A percentile compares a stretch with the other conserved stretches of the same genome.
Conservation (phyloP, 2,888 invertebrate genomes). For the Torymus tubicola region DNA sequence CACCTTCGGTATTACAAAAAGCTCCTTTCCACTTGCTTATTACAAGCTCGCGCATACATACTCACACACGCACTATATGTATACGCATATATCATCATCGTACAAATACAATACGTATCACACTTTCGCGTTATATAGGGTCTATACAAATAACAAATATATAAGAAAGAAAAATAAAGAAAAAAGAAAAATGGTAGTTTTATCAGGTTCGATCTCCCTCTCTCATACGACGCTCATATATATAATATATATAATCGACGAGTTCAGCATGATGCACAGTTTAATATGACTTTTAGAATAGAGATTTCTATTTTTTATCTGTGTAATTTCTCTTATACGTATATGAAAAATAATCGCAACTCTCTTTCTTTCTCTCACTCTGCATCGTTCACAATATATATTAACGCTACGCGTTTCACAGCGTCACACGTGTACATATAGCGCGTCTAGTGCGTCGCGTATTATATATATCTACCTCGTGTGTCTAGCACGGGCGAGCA, state of each 20-base stretch:
- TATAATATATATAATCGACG: constrained; percentile 15
- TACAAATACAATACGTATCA: no score
- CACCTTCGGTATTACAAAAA: background rate
- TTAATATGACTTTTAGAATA: constrained; percentile 42
- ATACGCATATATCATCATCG: no score
- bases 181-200: background rate
- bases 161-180: background rate
- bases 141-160: background rate
- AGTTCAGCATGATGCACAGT: constrained; percentile 28
- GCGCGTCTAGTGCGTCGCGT: no score
- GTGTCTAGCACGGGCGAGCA: constrained; percentile 24
- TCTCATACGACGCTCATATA: constrained; percentile 5
- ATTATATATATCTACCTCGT: no score
- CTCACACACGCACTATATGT: no score
- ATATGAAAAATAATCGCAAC: constrained; percentile 52
- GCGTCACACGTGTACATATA: no score
- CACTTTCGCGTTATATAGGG: no score
- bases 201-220: constrained; percentile 38
- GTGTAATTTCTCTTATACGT: constrained; percentile 15
- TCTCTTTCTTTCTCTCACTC: constrained; percentile 22
- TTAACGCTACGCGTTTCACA: no score
- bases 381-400: constrained; percentile 6
- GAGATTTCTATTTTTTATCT: background rate
- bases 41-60: no score
- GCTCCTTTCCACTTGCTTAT: no score